Evolutionary conservation across 1,140 invertebrate genomes (phyloP).

Genomic region (Philotrypesis tridentata): DNA sequence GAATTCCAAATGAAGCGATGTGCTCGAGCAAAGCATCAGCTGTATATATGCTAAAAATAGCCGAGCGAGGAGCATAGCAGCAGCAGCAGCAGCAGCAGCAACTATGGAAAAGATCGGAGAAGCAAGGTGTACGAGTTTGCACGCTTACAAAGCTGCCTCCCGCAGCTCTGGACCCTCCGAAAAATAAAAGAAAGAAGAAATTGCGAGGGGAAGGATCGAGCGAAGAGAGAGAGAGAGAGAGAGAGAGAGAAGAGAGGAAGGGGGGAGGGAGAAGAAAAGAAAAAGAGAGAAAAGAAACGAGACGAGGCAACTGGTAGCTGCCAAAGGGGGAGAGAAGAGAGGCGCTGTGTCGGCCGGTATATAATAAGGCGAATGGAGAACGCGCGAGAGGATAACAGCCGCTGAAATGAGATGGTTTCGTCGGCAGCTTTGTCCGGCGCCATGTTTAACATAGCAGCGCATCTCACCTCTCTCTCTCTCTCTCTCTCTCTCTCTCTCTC

Average conservation of each 20-base stretch:
- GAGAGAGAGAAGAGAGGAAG: conserved; percentile 34
- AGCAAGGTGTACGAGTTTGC: neutral
- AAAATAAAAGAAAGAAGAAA: conserved; percentile 3
- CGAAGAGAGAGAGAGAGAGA: neutral
- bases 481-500: conserved; percentile 19
- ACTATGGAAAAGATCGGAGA: neutral
- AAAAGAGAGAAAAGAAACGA: conserved; percentile 48
- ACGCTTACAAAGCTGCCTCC: neutral
- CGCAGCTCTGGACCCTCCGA: neutral
- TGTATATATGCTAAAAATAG: conserved; percentile 32
- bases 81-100: neutral
- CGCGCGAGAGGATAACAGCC: conserved; percentile 63
- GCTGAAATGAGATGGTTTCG: conserved; percentile 72
- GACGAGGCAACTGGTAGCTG: conserved; percentile 39
- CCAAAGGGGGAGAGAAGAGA: conserved; percentile 29
- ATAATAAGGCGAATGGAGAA: conserved; percentile 66
- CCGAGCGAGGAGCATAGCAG: no score
- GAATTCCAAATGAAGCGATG: no score
- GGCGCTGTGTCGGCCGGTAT: conserved; percentile 57
- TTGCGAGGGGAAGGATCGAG: conserved; percentile 25
- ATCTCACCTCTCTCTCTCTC: conserved; percentile 53
- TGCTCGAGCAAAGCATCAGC: no score
- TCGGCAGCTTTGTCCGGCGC: conserved; percentile 72
- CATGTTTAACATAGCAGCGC: conserved; percentile 72
- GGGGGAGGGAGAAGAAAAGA: conserved; percentile 37